A percentile compares a stretch with the other conserved stretches of the same genome.
These are phyloP conservation scores for Pseudonaja textilis DNA, from an alignment of 2,113 vertebrate species.

Conservation along the genomic window DNA sequence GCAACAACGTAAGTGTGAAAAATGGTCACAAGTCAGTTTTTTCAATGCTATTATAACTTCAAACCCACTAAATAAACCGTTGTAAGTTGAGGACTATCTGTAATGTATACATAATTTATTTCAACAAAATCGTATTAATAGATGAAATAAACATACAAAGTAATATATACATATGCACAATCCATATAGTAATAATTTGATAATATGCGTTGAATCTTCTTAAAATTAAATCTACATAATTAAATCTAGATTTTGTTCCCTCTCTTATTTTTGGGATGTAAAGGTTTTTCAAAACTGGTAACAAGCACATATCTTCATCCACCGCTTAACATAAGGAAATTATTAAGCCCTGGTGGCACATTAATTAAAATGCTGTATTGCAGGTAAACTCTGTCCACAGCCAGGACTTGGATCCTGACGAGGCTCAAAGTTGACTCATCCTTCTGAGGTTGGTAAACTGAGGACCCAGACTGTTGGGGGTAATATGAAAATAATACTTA, in stretches of 20 bases:
- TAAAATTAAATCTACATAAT: not conserved
- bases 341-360: not conserved
- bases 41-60: not conserved
- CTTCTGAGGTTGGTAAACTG: not conserved
- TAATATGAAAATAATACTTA: not conserved
- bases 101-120: not conserved
- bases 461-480: not conserved
- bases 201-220: not conserved
- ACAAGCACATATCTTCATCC: not conserved
- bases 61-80: not conserved
- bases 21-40: not conserved
- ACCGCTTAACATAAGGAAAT: not conserved
- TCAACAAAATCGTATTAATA: not conserved
- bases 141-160: not conserved
- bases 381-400: not conserved
- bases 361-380: not conserved
- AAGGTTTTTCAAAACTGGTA: not conserved
- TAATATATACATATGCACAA: not conserved
- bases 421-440: not conserved
- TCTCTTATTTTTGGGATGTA: not conserved
- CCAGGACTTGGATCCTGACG: not conserved
- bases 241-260: not conserved
- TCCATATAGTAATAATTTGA: not conserved
- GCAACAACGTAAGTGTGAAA: not conserved
- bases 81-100: not conserved